Base-by-base conservation (phyloP, 2,113 vertebrate species). In the Tauraco erythrolophus region DNA sequence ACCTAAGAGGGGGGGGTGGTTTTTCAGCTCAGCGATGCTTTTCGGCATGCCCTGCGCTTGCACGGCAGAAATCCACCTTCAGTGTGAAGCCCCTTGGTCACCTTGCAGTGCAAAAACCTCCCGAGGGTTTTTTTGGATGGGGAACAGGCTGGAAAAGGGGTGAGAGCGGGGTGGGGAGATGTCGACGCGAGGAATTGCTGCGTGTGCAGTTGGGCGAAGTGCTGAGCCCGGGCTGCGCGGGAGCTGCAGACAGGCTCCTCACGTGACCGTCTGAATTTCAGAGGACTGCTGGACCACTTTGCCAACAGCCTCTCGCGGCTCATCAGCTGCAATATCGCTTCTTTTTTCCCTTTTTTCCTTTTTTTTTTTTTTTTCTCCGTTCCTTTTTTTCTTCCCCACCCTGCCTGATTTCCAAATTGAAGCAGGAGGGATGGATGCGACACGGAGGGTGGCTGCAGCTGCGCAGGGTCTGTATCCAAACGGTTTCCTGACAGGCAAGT, bases 221-320 rank as follows among this genome's bases (percentile, higher is more conserved):
- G 94, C 92, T 94, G 91, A 88, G 93, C 77, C 71, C 0, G 65
- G 88, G 65, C 92, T 90, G 91, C 21, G 56, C 56, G 76, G 93
- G 94, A 94, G 93, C 90, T 92, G 89, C 94, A 95, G 93, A 96
- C 92, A 92, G 89, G 53, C 11, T 50, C 76, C 41, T 64, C 87
- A 89, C 94, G 86, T 88, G 91, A 94, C 92, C 31, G 96, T 95
- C 96, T 96, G 96, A 94, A 95, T 88, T 96, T 95, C 94, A 75
- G 90, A 94, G 48, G 65, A 83, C 80, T 83, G 84, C 96, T 94
- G 88, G 95, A 84, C 91, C 92, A 85, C 97, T 97, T 92, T 96
- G 95, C 89, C 92, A 75, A 24, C 85, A 91, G 93, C 77, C 31
- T 94, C 85, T 85, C 14, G 1, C 83, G 8, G 70, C 81, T 93